Evolutionary conservation across 2,888 invertebrate genomes (phyloP).

Genomic region (Kuschelorhynchus macadamiae): DNA sequence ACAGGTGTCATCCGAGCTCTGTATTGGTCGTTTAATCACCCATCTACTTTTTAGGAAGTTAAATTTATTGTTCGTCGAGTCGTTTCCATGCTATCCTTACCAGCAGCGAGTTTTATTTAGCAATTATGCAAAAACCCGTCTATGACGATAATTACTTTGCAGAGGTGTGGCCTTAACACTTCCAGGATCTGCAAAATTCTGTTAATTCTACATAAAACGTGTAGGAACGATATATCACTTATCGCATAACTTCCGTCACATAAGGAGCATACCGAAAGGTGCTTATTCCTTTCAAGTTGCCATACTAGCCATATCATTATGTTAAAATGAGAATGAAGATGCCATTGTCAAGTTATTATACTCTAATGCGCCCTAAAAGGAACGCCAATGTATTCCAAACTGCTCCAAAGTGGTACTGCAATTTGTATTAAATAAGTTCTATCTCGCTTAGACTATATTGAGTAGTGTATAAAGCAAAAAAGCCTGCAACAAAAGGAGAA

Average conservation of each 20-base stretch:
- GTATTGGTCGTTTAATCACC: constrained; percentile 20
- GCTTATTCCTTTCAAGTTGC: constrained; percentile 55
- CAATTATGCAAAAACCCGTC: constrained; percentile 52
- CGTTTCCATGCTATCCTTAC: not conserved
- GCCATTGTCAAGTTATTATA: constrained; percentile 58
- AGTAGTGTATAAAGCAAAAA: constrained; percentile 55
- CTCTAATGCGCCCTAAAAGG: constrained; percentile 54
- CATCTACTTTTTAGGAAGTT: constrained; percentile 31
- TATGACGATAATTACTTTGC: constrained; percentile 46
- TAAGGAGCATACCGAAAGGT: constrained; percentile 54
- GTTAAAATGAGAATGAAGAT: constrained; percentile 60
- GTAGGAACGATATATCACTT: constrained; percentile 53
- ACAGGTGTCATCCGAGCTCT: constrained; percentile 27
- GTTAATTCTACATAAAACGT: constrained; percentile 52
- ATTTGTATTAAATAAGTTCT: constrained; percentile 58
- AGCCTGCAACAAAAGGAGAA: constrained; percentile 47
- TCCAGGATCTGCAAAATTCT: constrained; percentile 52
- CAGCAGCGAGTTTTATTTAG: constrained; percentile 41
- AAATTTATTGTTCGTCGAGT: constrained; percentile 23
- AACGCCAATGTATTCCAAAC: constrained; percentile 54
- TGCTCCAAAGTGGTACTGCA: constrained; percentile 54
- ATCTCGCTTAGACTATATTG: constrained; percentile 56
- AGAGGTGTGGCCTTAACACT: constrained; percentile 54
- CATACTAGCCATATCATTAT: constrained; percentile 58
- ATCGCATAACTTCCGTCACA: constrained; percentile 55